Conservation (phyloP, 2,888 invertebrate genomes). For the Imbricaverruca yamaguchii region DNA sequence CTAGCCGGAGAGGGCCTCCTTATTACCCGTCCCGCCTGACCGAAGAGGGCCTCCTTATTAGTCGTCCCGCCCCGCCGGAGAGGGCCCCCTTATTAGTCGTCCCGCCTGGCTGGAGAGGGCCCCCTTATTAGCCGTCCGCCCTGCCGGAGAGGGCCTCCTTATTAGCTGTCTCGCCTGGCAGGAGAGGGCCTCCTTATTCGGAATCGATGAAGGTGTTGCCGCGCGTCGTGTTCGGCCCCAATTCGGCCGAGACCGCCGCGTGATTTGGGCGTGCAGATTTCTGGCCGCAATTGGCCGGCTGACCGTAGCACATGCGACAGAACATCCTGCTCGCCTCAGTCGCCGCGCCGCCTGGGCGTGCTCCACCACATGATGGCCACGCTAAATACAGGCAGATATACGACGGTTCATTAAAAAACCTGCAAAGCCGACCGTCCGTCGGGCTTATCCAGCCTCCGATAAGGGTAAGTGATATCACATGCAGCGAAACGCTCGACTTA, state of each 20-base stretch:
- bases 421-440: not conserved
- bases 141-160: too few species aligned
- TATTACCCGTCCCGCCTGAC: too few species aligned
- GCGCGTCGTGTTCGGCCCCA: not conserved
- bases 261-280: too few species aligned
- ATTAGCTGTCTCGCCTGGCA: too few species aligned
- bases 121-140: not conserved
- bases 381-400: slow-evolving; percentile 8
- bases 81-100: too few species aligned
- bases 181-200: not conserved
- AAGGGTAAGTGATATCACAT: not conserved
- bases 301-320: not conserved
- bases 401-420: not conserved
- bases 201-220: not conserved
- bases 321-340: not conserved
- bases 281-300: not conserved
- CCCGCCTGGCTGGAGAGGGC: not conserved
- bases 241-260: not conserved
- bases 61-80: too few species aligned
- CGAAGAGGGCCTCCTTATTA: not conserved
- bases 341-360: not conserved
- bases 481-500: not conserved
- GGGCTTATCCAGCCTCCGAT: not conserved
- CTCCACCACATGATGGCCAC: not conserved
- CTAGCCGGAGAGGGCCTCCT: too few species aligned